These are phyloP conservation scores for Morus bassanus DNA, from an alignment of 2,797 vertebrate species.

Conservation along the genomic window DNA sequence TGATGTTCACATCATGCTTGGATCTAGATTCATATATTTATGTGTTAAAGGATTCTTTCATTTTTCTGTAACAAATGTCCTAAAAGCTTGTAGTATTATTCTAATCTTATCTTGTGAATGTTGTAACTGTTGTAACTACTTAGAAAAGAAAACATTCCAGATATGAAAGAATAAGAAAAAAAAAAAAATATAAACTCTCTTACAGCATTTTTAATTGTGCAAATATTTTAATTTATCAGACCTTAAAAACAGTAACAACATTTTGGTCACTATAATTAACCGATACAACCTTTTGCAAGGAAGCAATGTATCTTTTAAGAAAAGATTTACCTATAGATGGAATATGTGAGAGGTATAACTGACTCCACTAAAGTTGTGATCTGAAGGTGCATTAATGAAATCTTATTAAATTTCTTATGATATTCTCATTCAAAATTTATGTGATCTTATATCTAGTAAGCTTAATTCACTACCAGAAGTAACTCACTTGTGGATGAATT, in stretches of 20 bases:
- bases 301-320: not conserved
- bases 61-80: not conserved
- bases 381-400: not conserved
- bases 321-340: not conserved
- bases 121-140: not conserved
- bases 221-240: not conserved
- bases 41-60: not conserved
- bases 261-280: not conserved
- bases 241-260: not conserved
- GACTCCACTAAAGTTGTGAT: not conserved
- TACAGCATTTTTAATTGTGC: not conserved
- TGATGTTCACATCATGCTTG: not conserved
- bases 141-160: not conserved
- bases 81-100: not conserved
- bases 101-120: not conserved
- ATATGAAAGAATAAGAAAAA: not conserved
- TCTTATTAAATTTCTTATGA: not conserved
- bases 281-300: not conserved
- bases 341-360: not conserved
- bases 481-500: not conserved
- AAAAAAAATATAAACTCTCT: not conserved
- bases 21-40: not conserved
- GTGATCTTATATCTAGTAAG: not conserved
- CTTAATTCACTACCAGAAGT: not conserved
- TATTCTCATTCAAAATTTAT: not conserved